Base-by-base conservation (phyloP, 1,140 invertebrate genomes). In the Lanistes nyassanus region DNA sequence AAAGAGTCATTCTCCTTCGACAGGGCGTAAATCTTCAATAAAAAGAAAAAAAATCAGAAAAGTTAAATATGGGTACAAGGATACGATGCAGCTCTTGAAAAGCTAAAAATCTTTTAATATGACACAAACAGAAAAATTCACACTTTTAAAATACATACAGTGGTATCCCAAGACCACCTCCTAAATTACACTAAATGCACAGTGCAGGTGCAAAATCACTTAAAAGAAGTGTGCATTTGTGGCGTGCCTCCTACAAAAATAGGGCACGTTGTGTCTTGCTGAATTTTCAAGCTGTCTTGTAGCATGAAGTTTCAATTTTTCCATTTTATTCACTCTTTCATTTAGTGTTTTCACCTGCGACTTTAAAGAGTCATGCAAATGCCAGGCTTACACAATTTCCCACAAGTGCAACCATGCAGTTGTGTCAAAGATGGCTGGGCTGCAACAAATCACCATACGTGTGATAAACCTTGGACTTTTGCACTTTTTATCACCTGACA, bases 111-210 rank as follows among this genome's bases (percentile, higher is more conserved):
- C 60, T 34, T 21, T 34, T 26, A 64, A 29, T 34, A 29, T 34
- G 29, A 64, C 60, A 64, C 60, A 64, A 29, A 64, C 65, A 67
- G 26, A 67, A 36, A 67, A 23, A 37, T 39, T 42, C 37, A 42
- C 34, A 67, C 65, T n/a, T 6, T 21, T 29, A 36, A 34, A 11
- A 13, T 16, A 36, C 16, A n/a, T 9, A 68, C 16, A 42, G 39
- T 47, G 21, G 19, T 7, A 21, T 6, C 34, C 19, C 66, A 39
- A 4, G 36, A 51, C n/a, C 42, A 53, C 39, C 26, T 39, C 31
- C 23, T 29, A 7, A 31, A 39, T 21, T 37, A 6, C 34, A 16
- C 55, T 29, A 69, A 29, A 47, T 39, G 23, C 36, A 53, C 39
- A 69, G 23, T 53, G n/a, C n/a, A n/a, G n/a, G n/a, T n/a, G n/a